phyloP scores from a whole-genome alignment of 2,888 invertebrate species.

The Catocala nupta region DNA sequence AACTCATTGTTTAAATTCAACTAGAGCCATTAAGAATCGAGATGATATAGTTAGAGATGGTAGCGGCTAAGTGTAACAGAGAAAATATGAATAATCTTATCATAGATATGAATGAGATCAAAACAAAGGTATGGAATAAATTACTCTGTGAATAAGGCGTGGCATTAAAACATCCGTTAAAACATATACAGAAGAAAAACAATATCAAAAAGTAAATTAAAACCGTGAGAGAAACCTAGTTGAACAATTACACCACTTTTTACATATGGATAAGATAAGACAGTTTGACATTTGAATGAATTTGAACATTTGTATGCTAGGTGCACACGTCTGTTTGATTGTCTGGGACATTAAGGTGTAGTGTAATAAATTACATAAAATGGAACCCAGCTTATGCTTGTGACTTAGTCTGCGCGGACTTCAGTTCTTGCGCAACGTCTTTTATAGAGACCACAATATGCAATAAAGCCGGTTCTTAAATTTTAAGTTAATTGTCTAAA shows the following conservation, averaged over 20 bases:
- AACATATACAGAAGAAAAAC: slow-evolving; percentile 61
- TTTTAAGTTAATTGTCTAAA: too few relatives aligned
- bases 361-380: neutral
- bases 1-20: slow-evolving; percentile 44
- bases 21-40: slow-evolving; percentile 29
- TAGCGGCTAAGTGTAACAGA: slow-evolving; percentile 42
- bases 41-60: slow-evolving; percentile 41
- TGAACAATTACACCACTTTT: slow-evolving; percentile 35
- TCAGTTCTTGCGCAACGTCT: too few relatives aligned
- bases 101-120: slow-evolving; percentile 43
- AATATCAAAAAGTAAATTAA: slow-evolving; percentile 58
- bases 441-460: too few relatives aligned
- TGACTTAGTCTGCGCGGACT: too few relatives aligned
- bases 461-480: too few relatives aligned
- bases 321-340: too few relatives aligned
- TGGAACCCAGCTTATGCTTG: too few relatives aligned
- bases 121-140: slow-evolving; percentile 42
- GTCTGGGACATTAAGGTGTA: too few relatives aligned
- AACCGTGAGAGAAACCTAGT: slow-evolving; percentile 63
- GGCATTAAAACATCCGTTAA: slow-evolving; percentile 59
- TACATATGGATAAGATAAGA: neutral
- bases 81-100: slow-evolving; percentile 50
- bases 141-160: slow-evolving; percentile 50
- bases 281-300: slow-evolving; percentile 18
- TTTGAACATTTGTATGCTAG: slow-evolving; percentile 1